phyloP scores from a whole-genome alignment of 2,113 vertebrate genomes.

The Bos javanicus region DNA sequence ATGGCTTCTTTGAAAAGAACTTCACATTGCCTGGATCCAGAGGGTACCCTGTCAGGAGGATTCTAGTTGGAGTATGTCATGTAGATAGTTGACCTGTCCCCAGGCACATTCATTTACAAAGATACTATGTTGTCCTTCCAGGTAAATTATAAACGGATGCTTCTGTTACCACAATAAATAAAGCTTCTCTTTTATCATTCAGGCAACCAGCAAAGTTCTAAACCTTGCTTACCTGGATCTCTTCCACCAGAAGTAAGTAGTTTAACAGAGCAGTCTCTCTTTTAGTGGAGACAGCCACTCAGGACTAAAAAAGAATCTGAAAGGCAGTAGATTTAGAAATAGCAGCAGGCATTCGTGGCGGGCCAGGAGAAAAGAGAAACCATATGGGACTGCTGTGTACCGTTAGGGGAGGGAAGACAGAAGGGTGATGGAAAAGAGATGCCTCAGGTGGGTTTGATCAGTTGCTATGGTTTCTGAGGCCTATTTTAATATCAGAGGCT shows the following conservation, averaged over 20 bases:
- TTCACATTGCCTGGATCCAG: background rate
- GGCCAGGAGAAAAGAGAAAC: conserved; percentile 3
- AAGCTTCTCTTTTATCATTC: background rate
- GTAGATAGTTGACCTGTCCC: background rate
- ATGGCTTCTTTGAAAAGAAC: background rate
- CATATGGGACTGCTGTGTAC: background rate
- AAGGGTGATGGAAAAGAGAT: background rate
- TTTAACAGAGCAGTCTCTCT: background rate
- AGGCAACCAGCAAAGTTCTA: background rate
- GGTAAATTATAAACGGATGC: background rate
- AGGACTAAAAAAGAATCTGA: background rate
- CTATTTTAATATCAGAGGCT: background rate
- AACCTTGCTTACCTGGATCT: background rate
- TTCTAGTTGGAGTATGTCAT: background rate
- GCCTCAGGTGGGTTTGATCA: background rate
- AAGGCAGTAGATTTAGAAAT: conserved; percentile 19
- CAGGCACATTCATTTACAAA: background rate
- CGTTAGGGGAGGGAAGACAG: background rate
- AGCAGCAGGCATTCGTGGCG: background rate
- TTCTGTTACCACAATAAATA: background rate
- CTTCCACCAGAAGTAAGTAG: conserved; percentile 11
- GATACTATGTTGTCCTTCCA: background rate
- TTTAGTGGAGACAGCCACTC: background rate
- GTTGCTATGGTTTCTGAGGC: background rate
- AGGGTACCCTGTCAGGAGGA: background rate